Evolutionary conservation across 2,888 invertebrate species (phyloP).

Genomic region (Ochropacha duplaris): DNA sequence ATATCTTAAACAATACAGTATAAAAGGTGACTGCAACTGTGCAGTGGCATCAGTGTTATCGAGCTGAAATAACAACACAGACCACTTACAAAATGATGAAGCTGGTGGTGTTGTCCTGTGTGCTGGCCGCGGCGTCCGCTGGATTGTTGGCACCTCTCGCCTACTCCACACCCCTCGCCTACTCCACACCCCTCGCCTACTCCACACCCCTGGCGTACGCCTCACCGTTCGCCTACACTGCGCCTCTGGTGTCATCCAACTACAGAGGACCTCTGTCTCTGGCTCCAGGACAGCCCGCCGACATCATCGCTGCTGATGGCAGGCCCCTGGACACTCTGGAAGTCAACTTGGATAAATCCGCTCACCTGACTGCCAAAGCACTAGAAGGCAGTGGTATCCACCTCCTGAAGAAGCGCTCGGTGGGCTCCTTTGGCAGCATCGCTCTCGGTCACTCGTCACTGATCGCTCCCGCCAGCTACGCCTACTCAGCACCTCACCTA

Average conservation of each 20-base stretch:
- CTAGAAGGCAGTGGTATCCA: conserved; percentile 41
- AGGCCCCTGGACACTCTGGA: conserved; percentile 72
- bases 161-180: conserved; percentile 10
- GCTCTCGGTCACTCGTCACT: conserved; percentile 17
- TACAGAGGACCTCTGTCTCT: conserved; percentile 9
- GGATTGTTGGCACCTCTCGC: conserved; percentile 26
- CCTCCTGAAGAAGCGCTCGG: conserved; percentile 61
- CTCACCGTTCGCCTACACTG: conserved; percentile 35
- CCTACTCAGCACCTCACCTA: conserved; percentile 9
- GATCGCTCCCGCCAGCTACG: conserved; percentile 22
- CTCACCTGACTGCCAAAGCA: conserved; percentile 60
- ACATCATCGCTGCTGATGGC: conserved; percentile 65
- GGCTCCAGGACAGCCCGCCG: conserved; percentile 70
- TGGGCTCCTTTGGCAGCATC: conserved; percentile 26
- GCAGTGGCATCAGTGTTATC: conserved; percentile 62
- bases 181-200: conserved; percentile 16
- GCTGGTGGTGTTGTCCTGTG: conserved; percentile 85
- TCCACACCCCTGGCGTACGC: conserved; percentile 30
- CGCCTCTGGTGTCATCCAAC: conserved; percentile 8
- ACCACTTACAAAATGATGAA: conserved; percentile 76
- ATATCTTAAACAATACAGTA: conserved; percentile 45
- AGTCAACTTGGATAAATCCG: conserved; percentile 69
- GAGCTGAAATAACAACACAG: conserved; percentile 63
- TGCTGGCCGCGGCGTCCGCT: conserved; percentile 82
- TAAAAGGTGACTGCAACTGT: conserved; percentile 47